Base-by-base conservation (phyloP, 2,797 vertebrate genomes). In the Myotis findleyi region DNA sequence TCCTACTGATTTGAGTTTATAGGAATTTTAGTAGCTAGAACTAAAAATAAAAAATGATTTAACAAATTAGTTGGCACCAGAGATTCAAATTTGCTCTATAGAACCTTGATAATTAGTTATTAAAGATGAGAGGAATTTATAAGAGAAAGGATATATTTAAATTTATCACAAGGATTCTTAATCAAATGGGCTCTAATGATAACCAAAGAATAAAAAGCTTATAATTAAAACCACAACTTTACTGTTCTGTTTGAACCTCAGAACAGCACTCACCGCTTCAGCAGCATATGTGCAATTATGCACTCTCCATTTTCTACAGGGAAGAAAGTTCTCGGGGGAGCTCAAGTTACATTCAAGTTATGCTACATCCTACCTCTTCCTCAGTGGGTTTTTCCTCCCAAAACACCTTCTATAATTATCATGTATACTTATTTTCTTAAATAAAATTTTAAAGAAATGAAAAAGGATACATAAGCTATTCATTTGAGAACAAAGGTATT, bases 371-470 rank as follows among this genome's bases (percentile, higher is more conserved):
- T 68, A 47, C 38, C 75, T 75, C 36, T 49, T 91, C 12, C 80
- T 77, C 47, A 49, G 38, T 41, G 87, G 53, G 17, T 11, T 80
- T 75, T 71, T 64, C 44, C 36, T 47, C 66, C n/a, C 16, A 76
- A 47, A 81, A 41, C 82, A 69, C 21, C 21, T n/a, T 90, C 82
- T 41, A 41, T 44, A 81, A 86, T 59, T 69, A 73, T 90, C 12
- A 57, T 33, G 30, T 33, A 49, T 44, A 73, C 18, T 73, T 41
- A 82, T n/a, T 51, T 89, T 41, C 57, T 68, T 76, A 69, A 62
- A 59, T 62, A 62, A 62, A 62, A 59, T 59, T 94, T 79, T 94
- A 44, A 64, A 82, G 57, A 44, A 89, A 89, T 59, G 16, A 84
- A 53, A 1, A 59, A 17, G 38, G 55, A 41, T 14, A 91, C 4